Percentiles rank a stretch among this genome's conserved stretches.
Conservation (phyloP, 1,140 invertebrate species). For the Formica selysi region DNA sequence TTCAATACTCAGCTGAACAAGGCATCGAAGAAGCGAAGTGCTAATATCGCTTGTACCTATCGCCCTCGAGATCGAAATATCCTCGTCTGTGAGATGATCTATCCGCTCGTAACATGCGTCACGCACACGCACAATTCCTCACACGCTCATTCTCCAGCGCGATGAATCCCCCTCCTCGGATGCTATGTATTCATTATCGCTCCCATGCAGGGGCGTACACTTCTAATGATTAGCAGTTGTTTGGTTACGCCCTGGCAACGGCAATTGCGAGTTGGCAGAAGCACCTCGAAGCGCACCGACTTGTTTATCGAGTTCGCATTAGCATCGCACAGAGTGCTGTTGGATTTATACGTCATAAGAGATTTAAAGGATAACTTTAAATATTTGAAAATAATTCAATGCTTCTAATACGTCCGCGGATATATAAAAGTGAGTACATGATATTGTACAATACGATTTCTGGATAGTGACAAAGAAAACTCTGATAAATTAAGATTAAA, state of each 20-base stretch:
- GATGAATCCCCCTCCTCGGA: background rate
- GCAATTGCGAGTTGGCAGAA: conserved; percentile 60
- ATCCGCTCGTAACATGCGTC: conserved; percentile 45
- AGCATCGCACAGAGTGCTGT: conserved; percentile 30
- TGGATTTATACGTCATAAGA: background rate
- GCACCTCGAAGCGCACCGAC: conserved; percentile 36
- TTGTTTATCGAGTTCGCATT: conserved; percentile 46
- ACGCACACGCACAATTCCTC: conserved; percentile 31
- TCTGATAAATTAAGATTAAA: too few relatives aligned
- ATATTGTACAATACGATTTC: background rate
- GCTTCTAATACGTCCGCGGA: background rate
- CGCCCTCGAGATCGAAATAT: conserved; percentile 45
- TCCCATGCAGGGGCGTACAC: conserved; percentile 69
- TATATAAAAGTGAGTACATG: background rate
- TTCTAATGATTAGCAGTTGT: conserved; percentile 78
- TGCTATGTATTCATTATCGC: conserved; percentile 78
- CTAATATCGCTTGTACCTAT: conserved; percentile 42
- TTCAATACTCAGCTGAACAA: conserved; percentile 7
- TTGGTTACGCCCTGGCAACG: conserved; percentile 78
- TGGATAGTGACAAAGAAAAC: too few relatives aligned
- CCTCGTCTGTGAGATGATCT: conserved; percentile 33
- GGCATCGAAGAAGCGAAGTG: conserved; percentile 19
- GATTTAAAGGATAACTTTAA: background rate
- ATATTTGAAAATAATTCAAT: background rate
- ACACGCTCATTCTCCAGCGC: background rate